These are phyloP conservation scores for Procavia capensis DNA, from an alignment of 2,113 vertebrate genomes.

Conservation along the genomic window DNA sequence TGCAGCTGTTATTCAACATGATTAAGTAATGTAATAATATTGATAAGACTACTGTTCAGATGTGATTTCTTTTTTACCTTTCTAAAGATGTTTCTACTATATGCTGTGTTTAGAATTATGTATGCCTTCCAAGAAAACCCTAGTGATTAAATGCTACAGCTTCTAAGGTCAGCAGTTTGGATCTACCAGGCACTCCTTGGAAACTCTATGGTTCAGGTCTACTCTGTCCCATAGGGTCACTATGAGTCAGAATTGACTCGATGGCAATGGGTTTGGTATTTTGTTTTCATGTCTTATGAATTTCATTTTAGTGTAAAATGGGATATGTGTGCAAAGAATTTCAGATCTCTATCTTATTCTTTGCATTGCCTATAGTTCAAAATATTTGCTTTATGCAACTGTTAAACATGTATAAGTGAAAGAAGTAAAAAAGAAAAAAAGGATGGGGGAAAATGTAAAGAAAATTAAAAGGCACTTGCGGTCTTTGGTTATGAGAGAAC, in stretches of 20 bases:
- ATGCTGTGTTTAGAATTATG: not conserved
- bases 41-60: not conserved
- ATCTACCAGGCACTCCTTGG: too few species aligned
- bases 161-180: too few species aligned
- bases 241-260: too few species aligned
- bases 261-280: too few species aligned
- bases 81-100: not conserved
- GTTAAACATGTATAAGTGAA: not conserved
- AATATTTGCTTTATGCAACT: not conserved
- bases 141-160: too few species aligned
- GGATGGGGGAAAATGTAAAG: not conserved
- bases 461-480: not conserved
- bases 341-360: not conserved
- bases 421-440: too few species aligned
- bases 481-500: not conserved
- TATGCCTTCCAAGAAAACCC: too few species aligned
- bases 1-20: not conserved
- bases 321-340: not conserved
- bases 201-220: too few species aligned
- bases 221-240: too few species aligned
- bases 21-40: not conserved
- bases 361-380: not conserved
- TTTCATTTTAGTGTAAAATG: conserved; percentile 23
- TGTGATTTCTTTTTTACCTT: not conserved
- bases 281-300: too few species aligned